phyloP scores from a whole-genome alignment of 2,797 vertebrate genomes.

The Molossus alvarezi region DNA sequence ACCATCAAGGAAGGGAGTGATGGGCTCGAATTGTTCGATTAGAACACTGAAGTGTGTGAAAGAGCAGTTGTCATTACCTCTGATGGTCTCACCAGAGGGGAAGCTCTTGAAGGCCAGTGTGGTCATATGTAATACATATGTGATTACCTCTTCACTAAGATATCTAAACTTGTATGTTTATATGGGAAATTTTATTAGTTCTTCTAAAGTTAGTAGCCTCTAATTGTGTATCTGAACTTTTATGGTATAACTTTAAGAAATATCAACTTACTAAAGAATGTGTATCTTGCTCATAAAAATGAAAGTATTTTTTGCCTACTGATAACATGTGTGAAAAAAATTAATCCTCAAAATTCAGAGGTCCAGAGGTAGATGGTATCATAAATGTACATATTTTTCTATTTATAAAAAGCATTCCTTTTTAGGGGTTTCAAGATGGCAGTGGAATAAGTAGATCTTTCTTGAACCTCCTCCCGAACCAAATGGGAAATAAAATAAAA shows the following conservation, averaged over 20 bases:
- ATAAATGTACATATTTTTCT: background rate
- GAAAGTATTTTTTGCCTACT: constrained; percentile 21
- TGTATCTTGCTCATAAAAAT: background rate
- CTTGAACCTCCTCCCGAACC: too few relatives aligned
- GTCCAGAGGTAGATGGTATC: background rate
- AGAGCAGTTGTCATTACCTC: background rate
- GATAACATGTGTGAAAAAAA: background rate
- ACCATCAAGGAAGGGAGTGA: background rate
- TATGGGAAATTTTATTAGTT: background rate
- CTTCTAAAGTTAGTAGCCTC: background rate
- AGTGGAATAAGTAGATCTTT: too few relatives aligned
- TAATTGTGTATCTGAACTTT: background rate
- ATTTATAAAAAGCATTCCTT: background rate
- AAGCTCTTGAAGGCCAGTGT: background rate
- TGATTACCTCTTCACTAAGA: background rate
- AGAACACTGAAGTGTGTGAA: background rate
- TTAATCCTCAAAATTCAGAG: background rate
- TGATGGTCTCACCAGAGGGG: background rate
- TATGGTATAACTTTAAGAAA: background rate
- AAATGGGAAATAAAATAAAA: too few relatives aligned
- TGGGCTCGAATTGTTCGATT: background rate
- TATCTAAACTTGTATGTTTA: background rate
- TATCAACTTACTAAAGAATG: background rate
- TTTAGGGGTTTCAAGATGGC: too few relatives aligned
- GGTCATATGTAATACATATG: background rate